Conservation (phyloP, 2,113 vertebrate species). For the Lipotes vexillifer region DNA sequence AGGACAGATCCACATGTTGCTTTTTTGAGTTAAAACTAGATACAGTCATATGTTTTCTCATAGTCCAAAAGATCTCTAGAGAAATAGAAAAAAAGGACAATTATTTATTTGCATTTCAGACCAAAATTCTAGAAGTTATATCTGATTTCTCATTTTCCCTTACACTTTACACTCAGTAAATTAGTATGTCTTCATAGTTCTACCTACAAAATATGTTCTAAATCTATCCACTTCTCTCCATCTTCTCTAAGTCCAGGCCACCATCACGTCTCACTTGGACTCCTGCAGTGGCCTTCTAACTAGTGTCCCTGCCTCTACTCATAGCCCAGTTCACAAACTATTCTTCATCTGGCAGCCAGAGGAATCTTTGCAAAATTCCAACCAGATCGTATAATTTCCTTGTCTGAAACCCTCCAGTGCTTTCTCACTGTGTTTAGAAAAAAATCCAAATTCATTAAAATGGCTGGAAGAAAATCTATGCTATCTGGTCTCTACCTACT, state of each 20-base stretch:
- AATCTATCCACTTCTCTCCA: not conserved
- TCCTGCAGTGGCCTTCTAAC: not conserved
- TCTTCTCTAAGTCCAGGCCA: not conserved
- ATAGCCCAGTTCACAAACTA: not conserved
- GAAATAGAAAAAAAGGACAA: not conserved
- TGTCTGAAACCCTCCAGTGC: not conserved
- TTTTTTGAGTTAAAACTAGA: not conserved
- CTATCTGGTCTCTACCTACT: not conserved
- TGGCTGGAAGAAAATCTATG: not conserved
- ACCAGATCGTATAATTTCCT: not conserved
- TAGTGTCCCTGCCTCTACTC: not conserved
- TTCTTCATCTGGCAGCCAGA: not conserved
- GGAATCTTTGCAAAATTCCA: not conserved
- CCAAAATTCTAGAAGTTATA: not conserved
- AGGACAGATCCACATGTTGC: not conserved
- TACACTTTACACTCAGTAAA: not conserved
- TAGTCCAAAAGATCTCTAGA: not conserved
- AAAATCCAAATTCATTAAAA: not conserved
- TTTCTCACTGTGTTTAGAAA: not conserved
- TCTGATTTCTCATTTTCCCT: not conserved
- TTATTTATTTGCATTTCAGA: slow-evolving; percentile 1
- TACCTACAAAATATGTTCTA: not conserved
- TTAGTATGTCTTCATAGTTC: not conserved
- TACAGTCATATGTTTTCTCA: not conserved
- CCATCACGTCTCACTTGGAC: not conserved